A percentile compares a stretch with the other conserved stretches of the same genome.
phyloP scores from a whole-genome alignment of 2,888 invertebrate genomes.

The Bombylius discolor region DNA sequence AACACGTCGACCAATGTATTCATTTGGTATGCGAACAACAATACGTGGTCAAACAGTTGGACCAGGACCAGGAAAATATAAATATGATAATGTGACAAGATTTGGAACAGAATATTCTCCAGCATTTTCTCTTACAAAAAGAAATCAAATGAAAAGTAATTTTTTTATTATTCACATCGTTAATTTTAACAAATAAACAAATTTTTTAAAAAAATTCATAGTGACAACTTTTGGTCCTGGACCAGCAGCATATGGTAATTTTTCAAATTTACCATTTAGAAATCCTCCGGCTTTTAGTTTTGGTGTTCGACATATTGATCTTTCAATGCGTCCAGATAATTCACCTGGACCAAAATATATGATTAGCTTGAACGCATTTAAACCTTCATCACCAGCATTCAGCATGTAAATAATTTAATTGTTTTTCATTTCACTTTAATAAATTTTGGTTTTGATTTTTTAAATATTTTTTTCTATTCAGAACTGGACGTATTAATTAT shows the following conservation, averaged over 20 bases:
- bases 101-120: constrained; percentile 23
- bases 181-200: not conserved
- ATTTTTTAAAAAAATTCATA: not conserved
- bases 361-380: constrained; percentile 20
- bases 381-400: constrained; percentile 22
- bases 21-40: constrained; percentile 23
- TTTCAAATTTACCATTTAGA: constrained; percentile 18
- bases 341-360: constrained; percentile 30
- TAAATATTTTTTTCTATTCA: constrained; percentile 10
- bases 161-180: no score
- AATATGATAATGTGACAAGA: constrained; percentile 25
- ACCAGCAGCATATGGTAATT: constrained; percentile 27
- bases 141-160: no score
- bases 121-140: constrained; percentile 40
- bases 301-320: constrained; percentile 19
- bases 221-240: constrained; percentile 22
- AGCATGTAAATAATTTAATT: constrained; percentile 24
- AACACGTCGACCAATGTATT: constrained; percentile 37
- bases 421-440: not conserved
- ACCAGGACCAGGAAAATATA: constrained; percentile 30
- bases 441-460: not conserved
- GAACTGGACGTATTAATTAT: constrained; percentile 16
- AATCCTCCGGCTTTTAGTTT: constrained; percentile 41
- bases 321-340: constrained; percentile 13
- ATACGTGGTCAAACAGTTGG: constrained; percentile 16